Evolutionary conservation across 1,140 invertebrate genomes (phyloP).

Genomic region (Centruroides sculpturatus): DNA sequence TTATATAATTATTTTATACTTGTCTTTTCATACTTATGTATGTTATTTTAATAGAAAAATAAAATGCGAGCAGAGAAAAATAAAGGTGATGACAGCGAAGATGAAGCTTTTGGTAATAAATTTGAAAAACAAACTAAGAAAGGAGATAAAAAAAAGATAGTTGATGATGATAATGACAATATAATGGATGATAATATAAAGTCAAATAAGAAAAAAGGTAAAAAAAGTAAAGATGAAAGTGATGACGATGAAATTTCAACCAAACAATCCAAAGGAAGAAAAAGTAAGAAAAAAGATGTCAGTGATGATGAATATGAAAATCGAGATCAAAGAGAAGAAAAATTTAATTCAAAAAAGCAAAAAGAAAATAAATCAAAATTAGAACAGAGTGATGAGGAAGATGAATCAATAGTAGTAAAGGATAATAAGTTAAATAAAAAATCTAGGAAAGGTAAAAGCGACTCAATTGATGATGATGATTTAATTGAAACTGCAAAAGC

Average conservation of each 20-base stretch:
- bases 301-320: slow-evolving; percentile 1
- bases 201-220: background rate
- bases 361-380: too few species aligned
- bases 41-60: background rate
- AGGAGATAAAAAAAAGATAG: background rate
- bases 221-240: background rate
- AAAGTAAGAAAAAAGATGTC: background rate
- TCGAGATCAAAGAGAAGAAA: slow-evolving; percentile 4
- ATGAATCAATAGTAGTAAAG: background rate
- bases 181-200: background rate
- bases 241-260: background rate
- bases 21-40: too few species aligned
- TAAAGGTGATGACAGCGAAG: slow-evolving; percentile 4
- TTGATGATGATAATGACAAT: background rate
- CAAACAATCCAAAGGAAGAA: background rate
- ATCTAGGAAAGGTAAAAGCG: slow-evolving; percentile 1
- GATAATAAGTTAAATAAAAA: background rate
- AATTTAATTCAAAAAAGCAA: background rate
- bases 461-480: slow-evolving; percentile 6
- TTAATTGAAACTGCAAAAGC: background rate
- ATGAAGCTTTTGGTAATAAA: slow-evolving; percentile 3
- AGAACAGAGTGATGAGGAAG: background rate
- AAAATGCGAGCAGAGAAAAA: background rate
- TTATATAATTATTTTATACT: too few species aligned
- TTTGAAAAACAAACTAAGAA: slow-evolving; percentile 9